phyloP scores from a whole-genome alignment of 1,140 invertebrate genomes.

The Zaprionus africanus region DNA sequence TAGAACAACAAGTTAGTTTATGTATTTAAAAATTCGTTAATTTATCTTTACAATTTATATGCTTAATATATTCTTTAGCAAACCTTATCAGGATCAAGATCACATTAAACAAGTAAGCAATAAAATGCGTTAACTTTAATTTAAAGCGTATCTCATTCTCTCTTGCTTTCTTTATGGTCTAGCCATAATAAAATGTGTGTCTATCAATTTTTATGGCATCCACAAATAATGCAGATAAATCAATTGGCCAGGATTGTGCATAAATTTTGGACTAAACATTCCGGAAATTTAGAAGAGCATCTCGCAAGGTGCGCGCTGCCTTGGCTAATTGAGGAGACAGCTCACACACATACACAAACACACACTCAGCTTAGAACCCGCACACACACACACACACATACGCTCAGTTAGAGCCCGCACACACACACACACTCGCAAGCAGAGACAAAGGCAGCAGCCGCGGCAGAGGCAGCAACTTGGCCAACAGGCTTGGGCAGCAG shows the following conservation, averaged over 20 bases:
- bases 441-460: conserved; percentile 8
- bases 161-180: background rate
- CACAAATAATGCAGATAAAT: background rate
- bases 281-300: conserved; percentile 29
- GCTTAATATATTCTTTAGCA: conserved; percentile 10
- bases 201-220: conserved; percentile 2
- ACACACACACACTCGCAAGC: background rate
- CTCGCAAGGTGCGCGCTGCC: conserved; percentile 26
- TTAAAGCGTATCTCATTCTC: background rate
- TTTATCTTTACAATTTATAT: conserved; percentile 39
- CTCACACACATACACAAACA: conserved; percentile 13
- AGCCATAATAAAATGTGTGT: background rate
- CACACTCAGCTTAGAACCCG: background rate
- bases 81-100: background rate
- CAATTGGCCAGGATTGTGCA: background rate
- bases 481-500: background rate
- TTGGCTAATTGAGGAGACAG: background rate
- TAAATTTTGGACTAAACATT: background rate
- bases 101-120: background rate
- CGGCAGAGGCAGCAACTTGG: background rate
- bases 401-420: background rate
- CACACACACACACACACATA: background rate
- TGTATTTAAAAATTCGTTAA: background rate
- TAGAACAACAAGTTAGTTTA: background rate
- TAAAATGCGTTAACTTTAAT: background rate